Conservation (phyloP, 2,888 invertebrate genomes). For the Cheilosia scutellata region DNA sequence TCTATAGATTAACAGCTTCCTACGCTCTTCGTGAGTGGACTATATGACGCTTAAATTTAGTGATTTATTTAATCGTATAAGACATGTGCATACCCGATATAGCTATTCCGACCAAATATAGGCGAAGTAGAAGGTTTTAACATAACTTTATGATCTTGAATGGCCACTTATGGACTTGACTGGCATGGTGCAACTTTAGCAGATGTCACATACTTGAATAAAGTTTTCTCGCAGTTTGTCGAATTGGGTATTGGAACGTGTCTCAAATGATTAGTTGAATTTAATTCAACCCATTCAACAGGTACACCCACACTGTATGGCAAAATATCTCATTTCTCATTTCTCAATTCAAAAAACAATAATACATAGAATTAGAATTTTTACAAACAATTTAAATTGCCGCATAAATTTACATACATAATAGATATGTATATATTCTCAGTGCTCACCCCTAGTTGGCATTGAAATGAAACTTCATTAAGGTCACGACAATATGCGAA, state of each 20-base stretch:
- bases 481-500: slow-evolving; percentile 1
- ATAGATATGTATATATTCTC: neutral
- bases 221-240: slow-evolving; percentile 7
- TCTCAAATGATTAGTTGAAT: slow-evolving; percentile 1
- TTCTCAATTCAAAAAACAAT: slow-evolving; percentile 26
- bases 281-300: slow-evolving; percentile 5
- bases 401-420: slow-evolving; percentile 46
- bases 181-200: slow-evolving; percentile 32
- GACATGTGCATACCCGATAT: slow-evolving; percentile 50
- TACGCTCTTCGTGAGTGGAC: slow-evolving; percentile 41
- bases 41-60: slow-evolving; percentile 14
- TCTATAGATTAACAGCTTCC: slow-evolving; percentile 58
- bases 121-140: slow-evolving; percentile 52
- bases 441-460: slow-evolving; percentile 6
- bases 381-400: slow-evolving; percentile 23
- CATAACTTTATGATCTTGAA: slow-evolving; percentile 59
- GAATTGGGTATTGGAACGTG: slow-evolving; percentile 19
- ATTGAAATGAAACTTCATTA: neutral
- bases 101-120: slow-evolving; percentile 52
- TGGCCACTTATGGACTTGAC: slow-evolving; percentile 47
- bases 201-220: slow-evolving; percentile 53
- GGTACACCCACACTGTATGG: slow-evolving; percentile 42
- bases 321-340: neutral
- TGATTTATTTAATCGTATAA: slow-evolving; percentile 34
- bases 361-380: slow-evolving; percentile 35